A percentile compares a stretch with the other conserved stretches of the same genome.
phyloP scores from a whole-genome alignment of 2,797 vertebrate species.

The Microcaecilia unicolor region DNA sequence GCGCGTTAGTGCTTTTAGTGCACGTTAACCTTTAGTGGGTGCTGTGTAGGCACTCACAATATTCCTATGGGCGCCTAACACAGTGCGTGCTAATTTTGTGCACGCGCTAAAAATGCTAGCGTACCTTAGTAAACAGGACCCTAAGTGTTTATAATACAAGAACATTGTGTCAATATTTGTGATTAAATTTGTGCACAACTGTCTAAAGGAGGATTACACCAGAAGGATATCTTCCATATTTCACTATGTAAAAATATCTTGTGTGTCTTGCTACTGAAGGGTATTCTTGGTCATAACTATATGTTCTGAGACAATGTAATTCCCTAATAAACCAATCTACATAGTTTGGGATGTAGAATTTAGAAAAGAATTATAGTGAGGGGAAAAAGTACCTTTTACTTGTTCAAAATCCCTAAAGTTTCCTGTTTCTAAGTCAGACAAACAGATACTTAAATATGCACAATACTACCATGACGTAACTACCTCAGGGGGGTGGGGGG shows the following conservation, averaged over 20 bases:
- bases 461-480: conserved; percentile 38
- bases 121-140: no score
- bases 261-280: conserved; percentile 6
- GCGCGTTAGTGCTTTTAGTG: no score
- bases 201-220: neutral
- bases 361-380: conserved; percentile 17
- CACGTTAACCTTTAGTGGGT: no score
- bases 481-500: conserved; percentile 38
- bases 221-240: neutral
- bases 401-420: conserved; percentile 34
- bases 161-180: neutral
- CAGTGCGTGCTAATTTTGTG: no score
- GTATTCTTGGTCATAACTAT: no score
- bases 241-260: conserved; percentile 9
- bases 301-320: no score
- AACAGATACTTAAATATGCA: conserved; percentile 34
- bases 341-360: conserved; percentile 20
- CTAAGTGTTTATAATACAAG: conserved; percentile 6
- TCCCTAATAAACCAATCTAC: conserved; percentile 15
- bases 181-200: neutral
- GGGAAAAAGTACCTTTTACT: conserved; percentile 24
- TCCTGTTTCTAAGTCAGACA: conserved; percentile 24
- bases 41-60: no score
- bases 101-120: no score
- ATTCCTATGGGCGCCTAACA: no score